These are phyloP conservation scores for Myiagra hebetior DNA, from an alignment of 2,113 vertebrate species.

Conservation along the genomic window DNA sequence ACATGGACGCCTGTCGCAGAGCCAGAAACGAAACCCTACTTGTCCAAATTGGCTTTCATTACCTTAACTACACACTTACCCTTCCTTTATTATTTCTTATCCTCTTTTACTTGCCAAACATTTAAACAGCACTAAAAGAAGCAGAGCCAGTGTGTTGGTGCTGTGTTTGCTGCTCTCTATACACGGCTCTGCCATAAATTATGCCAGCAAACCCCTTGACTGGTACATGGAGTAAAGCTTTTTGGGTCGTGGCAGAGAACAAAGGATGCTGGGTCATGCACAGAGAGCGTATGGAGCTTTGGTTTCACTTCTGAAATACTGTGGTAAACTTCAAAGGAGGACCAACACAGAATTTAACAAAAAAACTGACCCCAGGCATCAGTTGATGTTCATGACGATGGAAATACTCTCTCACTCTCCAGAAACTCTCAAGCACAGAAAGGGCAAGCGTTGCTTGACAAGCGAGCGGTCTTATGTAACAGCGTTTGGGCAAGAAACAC, in stretches of 20 bases:
- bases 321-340: constrained; percentile 55
- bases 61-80: neutral
- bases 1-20: neutral
- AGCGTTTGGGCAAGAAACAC: neutral
- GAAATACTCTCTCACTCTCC: neutral
- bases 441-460: neutral
- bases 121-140: neutral
- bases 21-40: neutral
- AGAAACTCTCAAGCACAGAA: constrained; percentile 18
- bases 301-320: constrained; percentile 50
- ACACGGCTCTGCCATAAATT: neutral
- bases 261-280: neutral
- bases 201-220: neutral
- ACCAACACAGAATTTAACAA: constrained; percentile 1
- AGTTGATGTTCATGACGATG: neutral
- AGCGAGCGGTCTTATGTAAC: neutral
- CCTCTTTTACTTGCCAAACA: neutral
- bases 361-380: constrained; percentile 36
- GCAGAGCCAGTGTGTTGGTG: neutral
- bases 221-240: neutral
- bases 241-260: neutral
- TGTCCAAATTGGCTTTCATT: neutral
- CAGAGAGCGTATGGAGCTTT: neutral
- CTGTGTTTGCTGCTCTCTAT: neutral
- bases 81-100: constrained; percentile 8